Evolutionary conservation across 2,113 vertebrate species (phyloP).

Genomic region (Loxodonta africana): DNA sequence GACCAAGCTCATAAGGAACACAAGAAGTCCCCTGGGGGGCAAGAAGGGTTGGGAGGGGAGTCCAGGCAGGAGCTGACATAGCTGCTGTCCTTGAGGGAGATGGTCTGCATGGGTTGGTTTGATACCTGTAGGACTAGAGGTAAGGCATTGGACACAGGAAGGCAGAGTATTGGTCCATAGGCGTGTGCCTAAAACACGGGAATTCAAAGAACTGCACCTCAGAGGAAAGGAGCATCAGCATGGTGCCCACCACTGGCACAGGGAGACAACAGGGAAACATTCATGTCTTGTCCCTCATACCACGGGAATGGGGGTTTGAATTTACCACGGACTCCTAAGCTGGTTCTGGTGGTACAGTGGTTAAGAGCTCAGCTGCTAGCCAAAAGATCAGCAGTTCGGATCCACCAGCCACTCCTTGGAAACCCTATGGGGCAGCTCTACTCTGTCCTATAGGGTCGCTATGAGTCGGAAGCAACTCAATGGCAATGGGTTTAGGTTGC

Average conservation of each 20-base stretch:
- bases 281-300: not conserved
- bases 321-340: not conserved
- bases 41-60: not conserved
- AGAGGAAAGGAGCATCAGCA: not conserved
- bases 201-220: not conserved
- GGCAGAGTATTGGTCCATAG: not conserved
- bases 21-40: too few species aligned
- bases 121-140: not conserved
- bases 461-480: too few species aligned
- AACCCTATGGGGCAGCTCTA: too few species aligned
- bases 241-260: not conserved
- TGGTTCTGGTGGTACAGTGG: not conserved
- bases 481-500: too few species aligned
- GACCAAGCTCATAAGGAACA: not conserved
- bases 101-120: too few species aligned
- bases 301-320: not conserved
- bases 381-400: too few species aligned
- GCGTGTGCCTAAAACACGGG: not conserved
- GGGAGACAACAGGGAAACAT: not conserved
- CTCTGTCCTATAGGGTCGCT: too few species aligned
- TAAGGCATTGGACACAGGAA: not conserved
- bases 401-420: too few species aligned
- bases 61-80: too few species aligned
- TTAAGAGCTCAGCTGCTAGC: too few species aligned
- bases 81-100: not conserved